phyloP scores from a whole-genome alignment of 2,888 invertebrate genomes.

The Andrena bucephala region DNA sequence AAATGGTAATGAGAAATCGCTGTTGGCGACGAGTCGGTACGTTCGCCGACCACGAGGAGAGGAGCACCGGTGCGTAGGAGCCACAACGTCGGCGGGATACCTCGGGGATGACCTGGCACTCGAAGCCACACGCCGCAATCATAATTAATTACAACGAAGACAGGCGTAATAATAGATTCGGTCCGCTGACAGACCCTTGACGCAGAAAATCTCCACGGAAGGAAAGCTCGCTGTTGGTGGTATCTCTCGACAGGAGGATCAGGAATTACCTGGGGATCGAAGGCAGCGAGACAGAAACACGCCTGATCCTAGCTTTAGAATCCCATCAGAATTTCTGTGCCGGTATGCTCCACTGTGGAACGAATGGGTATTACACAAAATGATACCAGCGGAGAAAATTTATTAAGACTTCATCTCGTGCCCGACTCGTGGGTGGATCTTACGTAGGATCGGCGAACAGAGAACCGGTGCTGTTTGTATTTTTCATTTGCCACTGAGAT shows the following conservation, averaged over 20 bases:
- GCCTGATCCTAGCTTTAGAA: constrained; percentile 6
- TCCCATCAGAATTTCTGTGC: neutral
- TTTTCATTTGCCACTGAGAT: too few relatives aligned
- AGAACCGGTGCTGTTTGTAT: too few relatives aligned
- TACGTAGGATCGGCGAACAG: neutral
- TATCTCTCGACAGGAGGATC: constrained; percentile 19
- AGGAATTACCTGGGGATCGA: constrained; percentile 20
- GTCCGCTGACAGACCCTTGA: constrained; percentile 51
- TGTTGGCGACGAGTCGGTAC: neutral
- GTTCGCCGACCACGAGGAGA: neutral
- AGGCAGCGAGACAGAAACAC: constrained; percentile 2
- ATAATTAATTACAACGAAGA: constrained; percentile 66
- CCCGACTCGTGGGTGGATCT: neutral
- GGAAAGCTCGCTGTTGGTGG: constrained; percentile 56
- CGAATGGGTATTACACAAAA: too few relatives aligned
- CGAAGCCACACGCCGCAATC: constrained; percentile 56
- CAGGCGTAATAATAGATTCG: constrained; percentile 62
- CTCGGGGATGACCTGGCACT: constrained; percentile 27
- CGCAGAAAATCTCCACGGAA: constrained; percentile 51
- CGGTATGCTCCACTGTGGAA: neutral
- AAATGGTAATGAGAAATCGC: neutral
- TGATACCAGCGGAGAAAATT: too few relatives aligned
- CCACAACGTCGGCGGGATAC: constrained; percentile 14
- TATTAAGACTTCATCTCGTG: too few relatives aligned
- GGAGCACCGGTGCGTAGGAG: constrained; percentile 42